Evolutionary conservation across 2,888 invertebrate genomes (phyloP).

Genomic region (Oeneis ivallda): DNA sequence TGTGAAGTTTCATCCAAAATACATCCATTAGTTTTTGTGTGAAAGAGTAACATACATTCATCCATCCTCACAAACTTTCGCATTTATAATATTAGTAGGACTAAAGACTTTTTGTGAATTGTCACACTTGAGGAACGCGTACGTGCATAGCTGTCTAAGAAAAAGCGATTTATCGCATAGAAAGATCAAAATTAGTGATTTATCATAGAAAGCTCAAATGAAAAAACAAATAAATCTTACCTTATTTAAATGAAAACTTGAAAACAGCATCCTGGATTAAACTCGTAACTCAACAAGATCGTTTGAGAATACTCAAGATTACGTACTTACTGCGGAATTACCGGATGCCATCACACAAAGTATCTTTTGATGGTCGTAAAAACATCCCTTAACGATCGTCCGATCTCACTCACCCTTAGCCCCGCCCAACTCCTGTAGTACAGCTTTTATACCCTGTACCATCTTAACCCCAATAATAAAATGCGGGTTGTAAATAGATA

Average conservation of each 20-base stretch:
- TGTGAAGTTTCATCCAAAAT: no score
- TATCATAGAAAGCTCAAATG: neutral
- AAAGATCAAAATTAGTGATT: neutral
- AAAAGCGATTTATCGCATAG: no score
- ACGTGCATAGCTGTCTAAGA: no score
- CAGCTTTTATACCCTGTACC: slow-evolving; percentile 65
- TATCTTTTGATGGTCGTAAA: slow-evolving; percentile 81
- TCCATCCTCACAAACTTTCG: no score
- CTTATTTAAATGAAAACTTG: slow-evolving; percentile 32
- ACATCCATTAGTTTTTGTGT: no score
- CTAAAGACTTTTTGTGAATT: no score
- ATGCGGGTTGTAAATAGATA: slow-evolving; percentile 81
- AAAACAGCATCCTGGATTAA: slow-evolving; percentile 40
- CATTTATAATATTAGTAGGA: no score
- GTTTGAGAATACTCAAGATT: slow-evolving; percentile 49
- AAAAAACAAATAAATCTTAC: slow-evolving; percentile 22
- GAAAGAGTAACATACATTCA: no score
- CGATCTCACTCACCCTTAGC: slow-evolving; percentile 64
- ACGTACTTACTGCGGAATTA: slow-evolving; percentile 65
- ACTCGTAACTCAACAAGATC: slow-evolving; percentile 40
- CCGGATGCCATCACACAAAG: slow-evolving; percentile 77
- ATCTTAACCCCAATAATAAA: slow-evolving; percentile 82
- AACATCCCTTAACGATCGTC: slow-evolving; percentile 78
- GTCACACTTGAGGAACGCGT: no score
- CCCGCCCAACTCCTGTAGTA: slow-evolving; percentile 61